These are phyloP conservation scores for Cyphomyrmex costatus DNA, from an alignment of 1,140 invertebrate genomes.

Conservation along the genomic window DNA sequence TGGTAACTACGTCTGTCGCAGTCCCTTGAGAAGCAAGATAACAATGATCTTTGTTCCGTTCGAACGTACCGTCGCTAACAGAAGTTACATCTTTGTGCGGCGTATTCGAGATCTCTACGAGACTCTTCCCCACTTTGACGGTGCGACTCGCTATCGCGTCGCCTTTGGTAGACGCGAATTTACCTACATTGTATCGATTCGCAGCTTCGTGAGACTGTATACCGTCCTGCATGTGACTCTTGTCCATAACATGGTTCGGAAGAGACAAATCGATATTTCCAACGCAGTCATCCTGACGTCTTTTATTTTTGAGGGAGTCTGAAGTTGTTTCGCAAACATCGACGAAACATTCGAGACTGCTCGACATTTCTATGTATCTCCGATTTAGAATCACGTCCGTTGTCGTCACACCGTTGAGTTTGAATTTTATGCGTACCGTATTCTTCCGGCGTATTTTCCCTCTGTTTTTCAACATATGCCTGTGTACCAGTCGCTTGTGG, in stretches of 20 bases:
- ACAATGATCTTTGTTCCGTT: neutral
- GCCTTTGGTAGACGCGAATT: conserved; percentile 39
- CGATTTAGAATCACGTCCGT: conserved; percentile 59
- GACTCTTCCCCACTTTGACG: neutral
- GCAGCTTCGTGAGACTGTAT: conserved; percentile 19
- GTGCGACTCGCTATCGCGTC: neutral
- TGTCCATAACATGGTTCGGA: conserved; percentile 5
- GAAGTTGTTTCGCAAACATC: conserved; percentile 11
- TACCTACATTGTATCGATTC: conserved; percentile 64
- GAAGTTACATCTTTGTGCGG: neutral
- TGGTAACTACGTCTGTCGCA: neutral
- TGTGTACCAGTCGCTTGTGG: neutral
- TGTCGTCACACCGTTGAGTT: conserved; percentile 70
- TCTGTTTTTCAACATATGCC: conserved; percentile 9
- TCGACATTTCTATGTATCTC: conserved; percentile 67
- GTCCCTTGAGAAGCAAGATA: neutral
- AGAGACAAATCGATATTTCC: conserved; percentile 65
- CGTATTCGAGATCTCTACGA: conserved; percentile 32
- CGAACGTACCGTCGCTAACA: neutral
- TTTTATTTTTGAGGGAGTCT: neutral
- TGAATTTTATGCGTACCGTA: conserved; percentile 60
- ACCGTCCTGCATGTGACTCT: conserved; percentile 35
- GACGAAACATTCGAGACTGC: neutral
- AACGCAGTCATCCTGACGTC: neutral
- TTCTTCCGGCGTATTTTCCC: conserved; percentile 35